Conservation (phyloP, 2,888 invertebrate genomes). For the Alloplasta piceator region DNA sequence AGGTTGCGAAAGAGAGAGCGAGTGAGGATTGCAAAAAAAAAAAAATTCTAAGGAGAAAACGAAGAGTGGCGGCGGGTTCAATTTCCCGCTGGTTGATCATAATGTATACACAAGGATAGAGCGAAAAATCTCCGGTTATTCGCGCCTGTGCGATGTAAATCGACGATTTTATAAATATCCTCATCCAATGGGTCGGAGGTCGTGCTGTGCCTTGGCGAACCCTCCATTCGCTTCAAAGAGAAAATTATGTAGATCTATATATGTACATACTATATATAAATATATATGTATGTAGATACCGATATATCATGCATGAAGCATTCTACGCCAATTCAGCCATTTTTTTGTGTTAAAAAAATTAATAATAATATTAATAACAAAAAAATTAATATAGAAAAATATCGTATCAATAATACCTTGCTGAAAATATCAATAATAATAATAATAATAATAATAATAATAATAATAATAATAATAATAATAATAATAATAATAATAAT, state of each 20-base stretch:
- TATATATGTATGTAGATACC: conserved; percentile 13
- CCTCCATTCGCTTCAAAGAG: conserved; percentile 43
- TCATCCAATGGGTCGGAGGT: conserved; percentile 58
- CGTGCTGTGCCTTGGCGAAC: conserved; percentile 39
- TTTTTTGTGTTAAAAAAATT: no score
- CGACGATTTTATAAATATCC: conserved; percentile 60
- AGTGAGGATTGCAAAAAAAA: conserved; percentile 29
- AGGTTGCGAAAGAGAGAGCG: conserved; percentile 56
- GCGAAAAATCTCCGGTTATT: conserved; percentile 53
- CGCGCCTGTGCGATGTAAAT: conserved; percentile 59
- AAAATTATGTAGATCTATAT: conserved; percentile 16
- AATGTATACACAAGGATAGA: conserved; percentile 1
- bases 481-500: no score
- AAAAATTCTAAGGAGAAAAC: conserved; percentile 54
- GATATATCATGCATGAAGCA: background rate
- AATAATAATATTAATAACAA: no score
- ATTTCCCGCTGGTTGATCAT: conserved; percentile 41
- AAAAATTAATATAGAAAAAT: no score
- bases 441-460: no score
- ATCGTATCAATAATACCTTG: no score
- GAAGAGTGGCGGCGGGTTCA: conserved; percentile 27
- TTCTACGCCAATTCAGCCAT: no score
- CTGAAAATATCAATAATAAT: no score
- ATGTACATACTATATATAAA: background rate
- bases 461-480: no score